These are phyloP conservation scores for Oxytorus armatus DNA, from an alignment of 2,888 invertebrate genomes.

Conservation along the genomic window DNA sequence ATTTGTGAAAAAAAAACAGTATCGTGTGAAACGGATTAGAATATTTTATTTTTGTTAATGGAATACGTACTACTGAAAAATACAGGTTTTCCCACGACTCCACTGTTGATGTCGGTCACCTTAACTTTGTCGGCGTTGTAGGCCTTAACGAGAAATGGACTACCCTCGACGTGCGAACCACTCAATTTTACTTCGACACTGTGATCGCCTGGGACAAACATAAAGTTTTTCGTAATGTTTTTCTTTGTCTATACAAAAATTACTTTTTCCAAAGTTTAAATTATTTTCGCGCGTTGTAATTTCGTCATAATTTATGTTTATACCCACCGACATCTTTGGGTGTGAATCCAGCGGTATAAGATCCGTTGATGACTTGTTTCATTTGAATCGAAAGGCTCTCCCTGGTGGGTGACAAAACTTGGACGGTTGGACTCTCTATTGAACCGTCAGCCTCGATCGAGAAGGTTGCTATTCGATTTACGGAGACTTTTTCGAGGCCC, in stretches of 20 bases:
- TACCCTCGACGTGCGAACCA: constrained; percentile 95
- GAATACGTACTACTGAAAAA: constrained; percentile 93
- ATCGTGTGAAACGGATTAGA: not conserved
- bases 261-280: not conserved
- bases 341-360: constrained; percentile 94
- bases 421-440: constrained; percentile 89
- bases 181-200: constrained; percentile 92
- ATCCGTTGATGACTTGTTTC: constrained; percentile 91
- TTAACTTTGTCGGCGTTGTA: constrained; percentile 98
- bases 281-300: too few relatives aligned
- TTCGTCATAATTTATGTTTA: constrained; percentile 18
- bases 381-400: constrained; percentile 91
- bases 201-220: constrained; percentile 89
- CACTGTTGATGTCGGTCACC: constrained; percentile 96
- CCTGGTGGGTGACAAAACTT: constrained; percentile 86
- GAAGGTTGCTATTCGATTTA: constrained; percentile 93
- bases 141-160: constrained; percentile 97
- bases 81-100: constrained; percentile 95
- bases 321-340: constrained; percentile 94
- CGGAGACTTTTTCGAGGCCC: constrained; percentile 95
- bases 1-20: constrained; percentile 74
- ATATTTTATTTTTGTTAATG: constrained; percentile 1
- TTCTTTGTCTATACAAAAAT: not conserved
- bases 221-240: not conserved
- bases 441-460: constrained; percentile 94